A percentile compares a stretch with the other conserved stretches of the same genome.
Conservation (phyloP, 1,140 invertebrate genomes). For the Rhynchophorus ferrugineus region DNA sequence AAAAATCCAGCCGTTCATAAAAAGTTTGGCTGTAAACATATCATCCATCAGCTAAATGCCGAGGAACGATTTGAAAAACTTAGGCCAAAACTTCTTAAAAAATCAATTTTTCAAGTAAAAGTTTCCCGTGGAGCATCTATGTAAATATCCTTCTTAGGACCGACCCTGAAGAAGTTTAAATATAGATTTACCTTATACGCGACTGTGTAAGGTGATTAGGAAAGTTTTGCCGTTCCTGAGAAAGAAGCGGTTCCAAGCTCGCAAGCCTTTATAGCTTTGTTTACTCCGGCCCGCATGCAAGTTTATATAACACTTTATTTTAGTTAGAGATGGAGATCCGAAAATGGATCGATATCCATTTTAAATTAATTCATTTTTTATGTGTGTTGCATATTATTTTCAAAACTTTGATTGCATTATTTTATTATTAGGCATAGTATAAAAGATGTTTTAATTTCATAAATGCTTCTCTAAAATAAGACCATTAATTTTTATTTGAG, state of each 20-base stretch:
- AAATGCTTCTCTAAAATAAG: no score
- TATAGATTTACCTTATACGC: slow-evolving; percentile 29
- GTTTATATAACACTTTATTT: slow-evolving; percentile 31
- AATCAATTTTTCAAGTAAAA: not conserved
- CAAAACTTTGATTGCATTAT: no score
- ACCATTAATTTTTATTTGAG: no score
- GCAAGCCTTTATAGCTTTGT: slow-evolving; percentile 39
- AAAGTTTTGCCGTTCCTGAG: slow-evolving; percentile 34
- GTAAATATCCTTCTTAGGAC: slow-evolving; percentile 9
- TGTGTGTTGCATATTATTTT: no score
- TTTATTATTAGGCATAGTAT: no score
- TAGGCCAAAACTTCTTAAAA: not conserved
- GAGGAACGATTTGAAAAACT: no score
- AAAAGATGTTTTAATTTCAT: no score
- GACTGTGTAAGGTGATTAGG: slow-evolving; percentile 31
- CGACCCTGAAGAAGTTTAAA: slow-evolving; percentile 22
- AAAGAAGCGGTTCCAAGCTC: slow-evolving; percentile 21
- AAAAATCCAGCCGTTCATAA: no score
- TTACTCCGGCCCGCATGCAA: slow-evolving; percentile 33
- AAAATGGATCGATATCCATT: not conserved
- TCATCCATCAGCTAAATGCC: no score
- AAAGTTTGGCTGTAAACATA: no score
- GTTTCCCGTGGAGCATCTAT: not conserved
- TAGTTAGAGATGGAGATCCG: slow-evolving; percentile 11
- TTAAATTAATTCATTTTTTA: no score